Base-by-base conservation (phyloP, 2,113 vertebrate species). In the Silurus meridionalis region DNA sequence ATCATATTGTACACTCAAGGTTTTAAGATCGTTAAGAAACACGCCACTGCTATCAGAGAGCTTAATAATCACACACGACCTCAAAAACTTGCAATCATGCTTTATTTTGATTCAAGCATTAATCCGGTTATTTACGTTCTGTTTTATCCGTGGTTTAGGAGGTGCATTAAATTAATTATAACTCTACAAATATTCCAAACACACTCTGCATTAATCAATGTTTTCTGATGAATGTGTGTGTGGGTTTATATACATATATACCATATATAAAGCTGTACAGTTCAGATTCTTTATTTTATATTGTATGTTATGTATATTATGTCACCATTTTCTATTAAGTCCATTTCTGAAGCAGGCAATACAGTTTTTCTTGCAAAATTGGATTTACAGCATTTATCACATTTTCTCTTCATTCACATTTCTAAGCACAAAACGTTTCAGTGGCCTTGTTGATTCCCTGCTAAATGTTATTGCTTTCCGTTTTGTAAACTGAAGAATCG, bases 201-300 rank as follows among this genome's bases (percentile, higher is more conserved):
- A 25, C 52, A 77, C 25, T 87, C 88, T 57, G 66, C 75, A 57
- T 46, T 89, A 50, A 75, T 84, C 17, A 83, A 86, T 53, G 58
- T 89, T 17, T 63, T 80, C 19, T 67, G 13, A 81, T 74, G 8
- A 82, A 81, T 55, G 46, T 74, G 23, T n/a, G n/a, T 66, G n/a
- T 4, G 25, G 37, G 5, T 37, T 2, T 37, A 37, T 69, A 13
- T 69, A 69, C 37, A 2, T 28, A 69, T 28, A 13, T 37, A 37
- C 37, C 37, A 3, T 37, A 37, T 37, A 37, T 37, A 37, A 2
- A 37, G 37, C 37, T 37, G 37, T 37, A 37, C 37, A 37, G 37
- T 2, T 37, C 37, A 37, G 37, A 37, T 37, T 37, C 2, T 37
- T 37, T 37, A 37, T 37, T 37, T 37, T 37, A 37, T 37, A 37